Percentiles rank a stretch among this genome's conserved stretches.
These are phyloP conservation scores for Cryptus armator DNA, from an alignment of 2,888 invertebrate genomes.

Conservation along the genomic window DNA sequence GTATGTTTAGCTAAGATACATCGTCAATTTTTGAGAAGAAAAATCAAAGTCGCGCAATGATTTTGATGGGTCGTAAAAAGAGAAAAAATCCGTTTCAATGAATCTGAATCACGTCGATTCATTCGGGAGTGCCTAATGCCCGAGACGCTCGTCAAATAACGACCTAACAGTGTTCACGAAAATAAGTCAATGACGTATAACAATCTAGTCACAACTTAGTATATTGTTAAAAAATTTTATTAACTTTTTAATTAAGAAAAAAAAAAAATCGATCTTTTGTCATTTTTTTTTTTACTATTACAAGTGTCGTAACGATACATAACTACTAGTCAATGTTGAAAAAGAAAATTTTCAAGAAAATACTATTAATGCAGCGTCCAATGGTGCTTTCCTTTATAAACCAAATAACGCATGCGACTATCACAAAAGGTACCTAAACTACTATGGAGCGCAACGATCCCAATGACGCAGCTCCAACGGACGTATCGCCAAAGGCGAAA, in stretches of 20 bases:
- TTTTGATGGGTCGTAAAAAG: background rate
- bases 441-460: constrained; percentile 79
- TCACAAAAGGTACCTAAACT: constrained; percentile 44
- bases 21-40: constrained; percentile 67
- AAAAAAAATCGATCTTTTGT: background rate
- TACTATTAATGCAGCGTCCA: background rate
- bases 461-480: constrained; percentile 73
- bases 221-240: background rate
- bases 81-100: constrained; percentile 36
- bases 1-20: constrained; percentile 70
- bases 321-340: constrained; percentile 9
- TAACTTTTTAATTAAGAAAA: background rate
- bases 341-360: background rate
- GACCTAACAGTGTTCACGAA: constrained; percentile 31
- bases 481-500: constrained; percentile 81
- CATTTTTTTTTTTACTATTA: background rate
- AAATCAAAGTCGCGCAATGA: constrained; percentile 60
- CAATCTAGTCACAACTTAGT: constrained; percentile 19
- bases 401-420: background rate
- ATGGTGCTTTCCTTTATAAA: background rate
- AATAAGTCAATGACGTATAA: constrained; percentile 52
- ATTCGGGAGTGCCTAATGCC: constrained; percentile 11
- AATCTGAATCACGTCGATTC: constrained; percentile 63
- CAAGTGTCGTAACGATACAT: background rate
- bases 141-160: constrained; percentile 12